Conservation (phyloP, 2,797 vertebrate genomes). For the Hapalemur alaotrensis region DNA sequence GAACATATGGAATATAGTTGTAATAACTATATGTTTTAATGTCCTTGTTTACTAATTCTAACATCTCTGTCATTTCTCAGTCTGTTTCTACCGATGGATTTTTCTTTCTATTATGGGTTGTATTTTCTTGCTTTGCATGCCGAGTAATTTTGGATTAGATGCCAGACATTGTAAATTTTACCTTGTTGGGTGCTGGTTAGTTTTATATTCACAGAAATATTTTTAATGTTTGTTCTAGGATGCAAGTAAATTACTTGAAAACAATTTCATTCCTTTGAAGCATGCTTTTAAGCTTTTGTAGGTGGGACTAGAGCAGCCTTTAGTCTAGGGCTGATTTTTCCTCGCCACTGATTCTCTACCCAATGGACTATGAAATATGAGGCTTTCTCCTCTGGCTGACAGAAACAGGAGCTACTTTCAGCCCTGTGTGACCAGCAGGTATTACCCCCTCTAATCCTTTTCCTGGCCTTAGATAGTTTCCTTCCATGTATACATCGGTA, state of each 20-base stretch:
- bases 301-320: not conserved
- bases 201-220: constrained; percentile 17
- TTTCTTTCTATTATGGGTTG: not conserved
- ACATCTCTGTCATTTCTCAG: not conserved
- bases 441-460: not conserved
- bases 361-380: not conserved
- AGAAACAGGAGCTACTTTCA: not conserved
- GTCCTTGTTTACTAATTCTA: not conserved
- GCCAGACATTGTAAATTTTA: constrained; percentile 1
- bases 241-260: not conserved
- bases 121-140: not conserved
- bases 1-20: not conserved
- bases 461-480: not conserved
- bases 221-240: not conserved
- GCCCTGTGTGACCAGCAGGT: not conserved
- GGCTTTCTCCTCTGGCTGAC: not conserved
- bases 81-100: not conserved
- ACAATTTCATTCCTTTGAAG: not conserved
- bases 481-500: not conserved
- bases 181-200: not conserved
- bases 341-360: not conserved
- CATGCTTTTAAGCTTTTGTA: constrained; percentile 17
- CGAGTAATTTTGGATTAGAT: constrained; percentile 12
- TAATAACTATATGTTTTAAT: not conserved
- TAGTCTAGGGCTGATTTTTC: not conserved